Base-by-base conservation (phyloP, 1,140 invertebrate genomes). In the Pseudomyrmex gracilis region DNA sequence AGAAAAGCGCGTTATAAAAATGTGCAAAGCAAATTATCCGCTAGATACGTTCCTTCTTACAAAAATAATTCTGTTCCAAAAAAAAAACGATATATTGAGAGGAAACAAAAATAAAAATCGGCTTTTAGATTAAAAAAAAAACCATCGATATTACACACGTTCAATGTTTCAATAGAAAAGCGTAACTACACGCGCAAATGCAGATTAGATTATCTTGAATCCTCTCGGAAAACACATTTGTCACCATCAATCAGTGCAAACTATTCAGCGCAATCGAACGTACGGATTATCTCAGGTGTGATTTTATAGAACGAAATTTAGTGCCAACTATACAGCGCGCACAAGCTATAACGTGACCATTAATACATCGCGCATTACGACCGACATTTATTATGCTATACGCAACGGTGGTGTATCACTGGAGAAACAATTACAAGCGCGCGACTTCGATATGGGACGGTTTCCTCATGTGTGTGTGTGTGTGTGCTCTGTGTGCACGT, bases 381-480 rank as follows among this genome's bases (percentile, higher is more conserved):
- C 12, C 66, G 66, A 80, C 76, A 60, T 80, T 80, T 80, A 80
- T 80, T 71, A 80, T 34, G 66, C 76, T 60, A 58, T 60, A 70
- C 43, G 43, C 53, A n/a, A 80, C 43, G 8, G 22, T 70, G 20
- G 76, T 71, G 45, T 60, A 80, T 80, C 53, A 58, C n/a, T 22
- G 76, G 47, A 22, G 51, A 71, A 80, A 80, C 51, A 80, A 80
- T 80, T 80, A 71, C 76, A 17, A 71, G 70, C 43, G 76, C 47
- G 22, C 66, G 45, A 80, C 45, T 80, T 80, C 53, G n/a, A 49
- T 77, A 5, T 22, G 13, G 51, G 15, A 49, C 57, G 60, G 67
- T 70, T 70, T 53, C 22, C 34, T 70, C 66, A 8, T 20, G 22
- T 51, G 2, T 53, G 20, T n/a, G 7, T 24, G 2, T n/a, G 12